Evolutionary conservation across 2,888 invertebrate species (phyloP), one percentile per base, ranked within the genome.

Genomic region (Coenonympha arcania): DNA sequence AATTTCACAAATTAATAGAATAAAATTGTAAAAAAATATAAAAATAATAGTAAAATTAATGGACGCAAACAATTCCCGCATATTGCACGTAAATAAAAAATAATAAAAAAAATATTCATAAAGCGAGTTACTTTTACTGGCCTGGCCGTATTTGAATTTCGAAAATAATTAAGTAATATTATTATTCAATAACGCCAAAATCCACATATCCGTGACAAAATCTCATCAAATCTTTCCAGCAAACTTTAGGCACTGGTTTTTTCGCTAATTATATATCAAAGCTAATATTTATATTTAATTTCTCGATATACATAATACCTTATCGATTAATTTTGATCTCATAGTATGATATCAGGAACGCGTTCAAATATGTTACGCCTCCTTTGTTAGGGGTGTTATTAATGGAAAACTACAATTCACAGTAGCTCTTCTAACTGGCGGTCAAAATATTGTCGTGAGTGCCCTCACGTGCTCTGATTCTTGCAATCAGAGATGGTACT

Each of bases 61-160:
- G 85, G 85, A 85, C 85, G 85, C 80, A 85, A 85, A 81, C 67
- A 76, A 79, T 84, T 84, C 73, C 76, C 76, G 73, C 63, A 70
- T 86, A 85, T 85, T 85, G 85, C 85, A 86, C 85, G 69, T 61
- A 66, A 64, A 66, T 69, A 67, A 66, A 63, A 61, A 60, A 59
- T 61, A 55, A 55, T 46, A 60, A 22, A 31, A 36, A 30, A n/a
- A 34, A 15, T 11, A 57, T 59, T 55, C 58, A 55, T 59, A 62
- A 57, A 62, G 56, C 55, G 60, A 52, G 42, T 43, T 30, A 43
- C 39, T 39, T 49, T 58, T 65, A 72, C 69, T 70, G 71, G 68
- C 69, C 69, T 59, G 60, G 54, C 60, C 57, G 39, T 58, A 51
- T 61, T 55, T 58, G 56, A 52, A 33, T 4, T 16, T 16, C 15